Conservation (phyloP, 2,113 vertebrate species). For the Zapornia atra region DNA sequence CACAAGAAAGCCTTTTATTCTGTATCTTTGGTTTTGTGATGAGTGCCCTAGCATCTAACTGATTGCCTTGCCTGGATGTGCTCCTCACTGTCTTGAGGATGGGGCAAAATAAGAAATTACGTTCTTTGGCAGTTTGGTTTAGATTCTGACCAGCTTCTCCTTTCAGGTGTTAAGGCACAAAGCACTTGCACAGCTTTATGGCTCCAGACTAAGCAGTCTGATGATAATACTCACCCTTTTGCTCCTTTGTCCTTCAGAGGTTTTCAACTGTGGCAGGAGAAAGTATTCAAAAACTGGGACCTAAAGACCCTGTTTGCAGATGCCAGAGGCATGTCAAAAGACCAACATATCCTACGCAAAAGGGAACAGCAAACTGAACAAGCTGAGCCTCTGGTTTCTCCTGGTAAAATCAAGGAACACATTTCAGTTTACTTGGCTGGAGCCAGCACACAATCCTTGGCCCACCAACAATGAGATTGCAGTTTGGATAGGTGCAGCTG, state of each 20-base stretch:
- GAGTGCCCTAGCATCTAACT: neutral
- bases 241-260: neutral
- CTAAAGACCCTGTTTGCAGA: neutral
- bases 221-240: neutral
- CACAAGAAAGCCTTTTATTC: neutral
- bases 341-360: neutral
- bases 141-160: neutral
- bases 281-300: neutral
- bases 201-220: neutral
- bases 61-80: neutral
- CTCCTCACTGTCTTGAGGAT: neutral
- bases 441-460: neutral
- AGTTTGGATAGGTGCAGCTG: neutral
- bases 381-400: neutral
- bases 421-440: neutral
- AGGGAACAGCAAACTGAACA: neutral
- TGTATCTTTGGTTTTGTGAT: neutral
- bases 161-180: neutral
- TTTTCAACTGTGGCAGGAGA: neutral
- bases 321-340: neutral
- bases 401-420: neutral
- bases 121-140: neutral
- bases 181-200: neutral
- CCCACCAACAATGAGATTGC: accelerated
- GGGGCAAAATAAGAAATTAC: neutral